Conservation (phyloP, 2,113 vertebrate species). For the Chloebia gouldiae region DNA sequence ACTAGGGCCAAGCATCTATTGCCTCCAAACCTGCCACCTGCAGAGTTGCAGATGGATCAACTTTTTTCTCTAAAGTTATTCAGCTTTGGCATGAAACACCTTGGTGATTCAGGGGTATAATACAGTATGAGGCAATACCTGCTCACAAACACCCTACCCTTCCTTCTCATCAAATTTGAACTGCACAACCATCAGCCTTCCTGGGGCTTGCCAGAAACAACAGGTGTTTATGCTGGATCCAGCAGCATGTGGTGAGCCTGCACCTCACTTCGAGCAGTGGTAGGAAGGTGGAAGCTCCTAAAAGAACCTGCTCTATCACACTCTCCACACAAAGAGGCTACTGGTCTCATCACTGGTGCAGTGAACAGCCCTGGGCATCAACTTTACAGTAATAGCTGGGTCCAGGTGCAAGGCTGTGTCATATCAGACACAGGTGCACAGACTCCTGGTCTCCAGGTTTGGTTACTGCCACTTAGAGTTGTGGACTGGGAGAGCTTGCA, state of each 20-base stretch:
- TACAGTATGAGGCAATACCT: neutral
- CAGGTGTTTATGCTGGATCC: neutral
- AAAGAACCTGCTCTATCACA: neutral
- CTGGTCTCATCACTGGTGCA: neutral
- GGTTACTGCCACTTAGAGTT: neutral
- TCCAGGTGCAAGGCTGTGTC: rapidly evolving
- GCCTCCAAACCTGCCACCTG: neutral
- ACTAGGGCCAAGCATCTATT: neutral
- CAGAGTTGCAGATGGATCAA: neutral
- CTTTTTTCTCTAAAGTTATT: neutral
- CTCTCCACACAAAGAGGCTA: neutral
- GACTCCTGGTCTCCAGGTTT: neutral
- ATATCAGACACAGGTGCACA: neutral
- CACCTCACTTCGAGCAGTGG: neutral
- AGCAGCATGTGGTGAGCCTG: neutral
- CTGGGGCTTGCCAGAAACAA: neutral
- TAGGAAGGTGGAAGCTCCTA: neutral
- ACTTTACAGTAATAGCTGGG: neutral
- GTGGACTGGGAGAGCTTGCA: neutral
- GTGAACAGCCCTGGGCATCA: neutral
- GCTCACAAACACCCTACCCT: neutral
- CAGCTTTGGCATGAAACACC: neutral
- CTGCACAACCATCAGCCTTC: neutral
- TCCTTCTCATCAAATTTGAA: neutral
- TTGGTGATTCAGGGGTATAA: neutral